Evolutionary conservation across 2,797 vertebrate genomes (phyloP).

Genomic region (Eulemur albifrons): DNA sequence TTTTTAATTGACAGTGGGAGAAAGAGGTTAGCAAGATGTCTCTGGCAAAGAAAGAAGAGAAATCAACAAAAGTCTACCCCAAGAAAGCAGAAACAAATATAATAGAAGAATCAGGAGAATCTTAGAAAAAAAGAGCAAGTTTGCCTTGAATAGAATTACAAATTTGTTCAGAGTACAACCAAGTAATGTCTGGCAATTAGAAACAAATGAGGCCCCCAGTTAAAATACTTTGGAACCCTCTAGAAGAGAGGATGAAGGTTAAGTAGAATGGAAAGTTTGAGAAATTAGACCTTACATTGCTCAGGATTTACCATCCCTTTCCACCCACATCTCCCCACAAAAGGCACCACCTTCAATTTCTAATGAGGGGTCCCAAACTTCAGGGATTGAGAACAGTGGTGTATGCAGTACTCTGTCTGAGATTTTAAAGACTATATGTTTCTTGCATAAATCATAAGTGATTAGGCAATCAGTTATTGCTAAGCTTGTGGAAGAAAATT

Average conservation of each 20-base stretch:
- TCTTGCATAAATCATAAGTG: neutral
- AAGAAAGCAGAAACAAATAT: neutral
- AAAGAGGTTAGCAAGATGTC: neutral
- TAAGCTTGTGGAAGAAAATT: neutral
- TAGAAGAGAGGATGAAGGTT: neutral
- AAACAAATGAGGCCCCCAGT: neutral
- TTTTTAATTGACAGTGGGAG: neutral
- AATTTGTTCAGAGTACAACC: neutral
- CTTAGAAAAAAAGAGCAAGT: neutral
- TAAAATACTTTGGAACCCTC: neutral
- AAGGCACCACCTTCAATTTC: neutral
- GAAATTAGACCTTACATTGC: neutral
- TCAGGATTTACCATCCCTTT: neutral
- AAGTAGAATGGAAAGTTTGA: neutral
- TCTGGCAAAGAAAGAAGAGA: neutral
- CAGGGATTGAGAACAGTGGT: neutral
- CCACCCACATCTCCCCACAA: too few relatives aligned
- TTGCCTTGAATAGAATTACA: neutral
- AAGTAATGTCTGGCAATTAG: neutral
- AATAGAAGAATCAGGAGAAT: too few relatives aligned
- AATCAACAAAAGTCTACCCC: accelerated
- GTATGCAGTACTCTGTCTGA: accelerated
- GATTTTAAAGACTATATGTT: neutral
- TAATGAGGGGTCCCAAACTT: neutral
- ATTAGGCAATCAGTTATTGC: neutral